Base-by-base conservation (phyloP, 2,888 invertebrate species). In the Dynastes hyllus region DNA sequence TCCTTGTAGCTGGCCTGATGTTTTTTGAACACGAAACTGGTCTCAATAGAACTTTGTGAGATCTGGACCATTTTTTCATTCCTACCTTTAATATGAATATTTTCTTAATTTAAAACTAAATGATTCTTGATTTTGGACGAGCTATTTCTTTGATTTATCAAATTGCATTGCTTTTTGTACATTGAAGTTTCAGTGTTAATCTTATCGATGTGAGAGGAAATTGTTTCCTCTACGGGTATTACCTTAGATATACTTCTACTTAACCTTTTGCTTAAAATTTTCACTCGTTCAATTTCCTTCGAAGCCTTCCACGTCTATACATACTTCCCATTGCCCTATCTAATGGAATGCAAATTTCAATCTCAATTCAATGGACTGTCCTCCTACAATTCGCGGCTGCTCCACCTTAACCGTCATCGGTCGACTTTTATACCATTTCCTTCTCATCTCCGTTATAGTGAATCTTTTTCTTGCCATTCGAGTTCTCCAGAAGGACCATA, bases 291-390 rank as follows among this genome's bases (percentile, higher is more conserved):
- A 45, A 27, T 53, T 51, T 51, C 29, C 27, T 27, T 29, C 69
- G 27, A 27, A 40, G 61, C 29, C 11, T 55, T 67, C 45, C 69
- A 69, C 65, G 11, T 50, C 53, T 50, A 77, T 67, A 13, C 45
- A 77, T 1, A 22, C 1, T 55, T 75, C 63, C 58, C 67, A 67
- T 77, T 69, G 53, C 67, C 40, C 32, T 40, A 69, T 67, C 67
- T 67, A 69, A 77, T 69, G 67, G 67, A 69, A 66, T 66, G 76
- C 77, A 58, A 69, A 66, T 66, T 77, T 40, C 77, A 77, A 58
- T 77, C 29, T 75, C 73, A 75, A 75, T 75, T 75, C 73, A 75
- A 75, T 75, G 73, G 73, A 75, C 73, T 75, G 73, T 61, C 73
- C 58, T 73, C 73, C 13, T 75, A 40, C 45, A 61, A 75, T 75